Percentiles rank a stretch among this genome's conserved stretches.
These are phyloP conservation scores for Linurgus olivaceus DNA, from an alignment of 2,797 vertebrate species.

Conservation along the genomic window DNA sequence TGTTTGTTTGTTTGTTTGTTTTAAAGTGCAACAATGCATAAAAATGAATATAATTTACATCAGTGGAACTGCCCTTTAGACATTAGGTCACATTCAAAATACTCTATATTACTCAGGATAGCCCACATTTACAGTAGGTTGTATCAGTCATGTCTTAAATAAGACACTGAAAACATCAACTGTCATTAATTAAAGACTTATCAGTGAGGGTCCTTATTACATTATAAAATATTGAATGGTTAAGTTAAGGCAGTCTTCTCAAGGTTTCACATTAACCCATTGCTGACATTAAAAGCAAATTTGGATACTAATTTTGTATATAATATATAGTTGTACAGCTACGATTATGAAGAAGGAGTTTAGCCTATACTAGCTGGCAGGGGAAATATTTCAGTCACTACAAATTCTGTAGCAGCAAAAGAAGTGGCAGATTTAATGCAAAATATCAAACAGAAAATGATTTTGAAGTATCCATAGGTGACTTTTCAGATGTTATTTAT, in stretches of 20 bases:
- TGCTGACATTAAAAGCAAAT: not conserved
- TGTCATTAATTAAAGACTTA: not conserved
- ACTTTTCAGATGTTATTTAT: slow-evolving; percentile 25
- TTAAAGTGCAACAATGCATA: not conserved
- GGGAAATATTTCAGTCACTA: not conserved
- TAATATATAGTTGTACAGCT: not conserved
- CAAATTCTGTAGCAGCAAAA: not conserved
- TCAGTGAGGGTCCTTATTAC: not conserved
- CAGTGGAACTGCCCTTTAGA: not conserved
- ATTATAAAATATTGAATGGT: not conserved
- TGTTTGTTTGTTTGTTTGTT: not conserved
- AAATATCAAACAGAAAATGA: not conserved
- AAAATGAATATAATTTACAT: not conserved
- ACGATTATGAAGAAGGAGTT: not conserved
- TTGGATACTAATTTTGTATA: not conserved
- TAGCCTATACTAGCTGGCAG: not conserved
- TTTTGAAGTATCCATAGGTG: not conserved
- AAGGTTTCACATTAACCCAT: not conserved
- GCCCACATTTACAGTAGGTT: not conserved
- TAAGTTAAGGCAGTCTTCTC: not conserved
- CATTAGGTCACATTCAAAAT: not conserved
- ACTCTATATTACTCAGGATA: not conserved
- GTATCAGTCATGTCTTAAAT: not conserved
- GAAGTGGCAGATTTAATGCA: not conserved
- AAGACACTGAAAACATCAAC: not conserved